A percentile compares a stretch with the other conserved stretches of the same genome.
phyloP scores from a whole-genome alignment of 2,888 invertebrate genomes.

The Diabrotica balteata region DNA sequence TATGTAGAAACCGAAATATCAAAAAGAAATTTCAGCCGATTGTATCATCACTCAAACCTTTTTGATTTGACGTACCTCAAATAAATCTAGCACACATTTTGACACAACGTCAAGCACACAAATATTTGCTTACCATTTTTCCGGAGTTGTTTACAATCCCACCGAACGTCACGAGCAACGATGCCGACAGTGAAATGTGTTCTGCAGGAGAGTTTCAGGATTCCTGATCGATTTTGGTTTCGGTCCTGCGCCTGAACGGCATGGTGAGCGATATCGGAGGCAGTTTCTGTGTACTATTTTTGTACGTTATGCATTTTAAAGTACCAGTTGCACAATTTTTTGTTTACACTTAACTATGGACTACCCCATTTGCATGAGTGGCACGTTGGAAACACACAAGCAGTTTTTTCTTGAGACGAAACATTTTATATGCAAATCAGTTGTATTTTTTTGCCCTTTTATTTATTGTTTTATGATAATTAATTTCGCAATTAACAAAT shows the following conservation, averaged over 20 bases:
- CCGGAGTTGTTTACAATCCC: slow-evolving; percentile 29
- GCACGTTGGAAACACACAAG: too few relatives aligned
- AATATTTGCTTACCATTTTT: slow-evolving; percentile 34
- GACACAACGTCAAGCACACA: slow-evolving; percentile 4
- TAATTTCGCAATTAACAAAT: too few relatives aligned
- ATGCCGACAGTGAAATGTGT: slow-evolving; percentile 25
- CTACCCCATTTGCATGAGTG: too few relatives aligned
- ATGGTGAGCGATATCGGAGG: too few relatives aligned
- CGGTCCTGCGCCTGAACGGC: slow-evolving; percentile 22
- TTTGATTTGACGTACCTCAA: not conserved
- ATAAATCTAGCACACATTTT: slow-evolving; percentile 2
- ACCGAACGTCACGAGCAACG: slow-evolving; percentile 25
- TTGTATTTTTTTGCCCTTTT: too few relatives aligned
- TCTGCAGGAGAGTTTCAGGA: slow-evolving; percentile 25
- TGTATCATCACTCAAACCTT: too few relatives aligned
- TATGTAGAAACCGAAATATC: too few relatives aligned
- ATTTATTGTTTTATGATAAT: too few relatives aligned
- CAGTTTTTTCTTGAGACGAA: too few relatives aligned
- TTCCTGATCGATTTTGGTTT: slow-evolving; percentile 24
- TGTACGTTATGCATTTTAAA: slow-evolving; percentile 1
- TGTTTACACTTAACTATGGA: not conserved
- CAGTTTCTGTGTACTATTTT: not conserved
- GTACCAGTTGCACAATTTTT: not conserved
- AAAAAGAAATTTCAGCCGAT: too few relatives aligned
- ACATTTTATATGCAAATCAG: too few relatives aligned